Evolutionary conservation across 1,140 invertebrate species (phyloP).

Genomic region (Maniola jurtina): DNA sequence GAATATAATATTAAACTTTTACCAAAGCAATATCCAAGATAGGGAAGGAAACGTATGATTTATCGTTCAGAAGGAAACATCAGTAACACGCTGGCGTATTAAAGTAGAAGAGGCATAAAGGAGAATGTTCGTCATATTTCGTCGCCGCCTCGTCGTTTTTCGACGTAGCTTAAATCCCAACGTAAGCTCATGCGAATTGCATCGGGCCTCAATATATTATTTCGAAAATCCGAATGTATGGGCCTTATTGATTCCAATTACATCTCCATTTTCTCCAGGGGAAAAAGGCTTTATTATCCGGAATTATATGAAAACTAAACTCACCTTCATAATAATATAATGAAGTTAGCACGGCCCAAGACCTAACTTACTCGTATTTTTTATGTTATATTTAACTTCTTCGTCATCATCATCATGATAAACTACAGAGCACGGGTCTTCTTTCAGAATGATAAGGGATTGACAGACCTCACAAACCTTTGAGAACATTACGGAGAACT

Average conservation of each 20-base stretch:
- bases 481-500: no score
- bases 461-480: no score
- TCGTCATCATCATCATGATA: no score
- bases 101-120: conserved; percentile 3
- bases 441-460: no score
- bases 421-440: no score
- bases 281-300: no score
- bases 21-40: conserved; percentile 1
- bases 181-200: neutral
- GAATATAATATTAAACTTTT: neutral
- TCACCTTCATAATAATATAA: no score
- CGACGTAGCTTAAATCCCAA: neutral
- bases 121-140: neutral
- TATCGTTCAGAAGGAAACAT: conserved; percentile 4
- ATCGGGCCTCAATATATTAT: neutral
- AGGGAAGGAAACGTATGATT: neutral
- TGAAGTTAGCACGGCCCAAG: no score
- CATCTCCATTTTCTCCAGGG: neutral
- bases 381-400: no score
- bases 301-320: no score
- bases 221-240: neutral
- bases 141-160: neutral
- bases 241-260: neutral
- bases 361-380: no score
- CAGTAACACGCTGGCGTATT: conserved; percentile 2